Evolutionary conservation across 2,888 invertebrate genomes (phyloP).

Genomic region (Microplitis manilae): DNA sequence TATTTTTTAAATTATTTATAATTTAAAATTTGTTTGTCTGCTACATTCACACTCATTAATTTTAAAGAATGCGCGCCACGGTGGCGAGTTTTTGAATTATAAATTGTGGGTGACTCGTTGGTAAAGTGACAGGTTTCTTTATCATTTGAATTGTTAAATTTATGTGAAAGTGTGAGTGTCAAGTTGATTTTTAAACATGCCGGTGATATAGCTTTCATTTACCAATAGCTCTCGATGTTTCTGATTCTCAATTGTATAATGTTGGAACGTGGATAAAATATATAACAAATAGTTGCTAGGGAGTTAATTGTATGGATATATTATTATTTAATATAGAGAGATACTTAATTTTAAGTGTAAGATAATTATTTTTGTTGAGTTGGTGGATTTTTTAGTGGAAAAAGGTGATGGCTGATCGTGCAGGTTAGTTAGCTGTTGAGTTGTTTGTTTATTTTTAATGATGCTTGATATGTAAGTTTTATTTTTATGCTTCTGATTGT

Average conservation of each 20-base stretch:
- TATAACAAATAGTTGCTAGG: constrained; percentile 30
- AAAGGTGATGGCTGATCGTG: constrained; percentile 18
- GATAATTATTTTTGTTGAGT: neutral
- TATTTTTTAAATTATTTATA: no score
- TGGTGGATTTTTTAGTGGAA: neutral
- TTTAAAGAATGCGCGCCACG: neutral
- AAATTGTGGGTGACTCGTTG: neutral
- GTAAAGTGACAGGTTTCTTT: neutral
- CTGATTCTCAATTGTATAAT: neutral
- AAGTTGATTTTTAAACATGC: neutral
- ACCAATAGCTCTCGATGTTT: neutral
- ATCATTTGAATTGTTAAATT: neutral
- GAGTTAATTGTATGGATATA: neutral
- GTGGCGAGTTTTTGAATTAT: neutral
- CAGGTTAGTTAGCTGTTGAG: constrained; percentile 28
- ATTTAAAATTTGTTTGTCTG: no score
- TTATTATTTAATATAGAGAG: neutral
- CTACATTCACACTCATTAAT: no score
- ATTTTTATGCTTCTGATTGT: neutral
- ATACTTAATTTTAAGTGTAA: neutral
- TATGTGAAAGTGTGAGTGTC: no score
- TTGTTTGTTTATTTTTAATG: constrained; percentile 15
- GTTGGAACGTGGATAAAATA: neutral
- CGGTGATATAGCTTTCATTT: neutral
- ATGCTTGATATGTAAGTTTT: neutral